Conservation (phyloP, 2,797 vertebrate species). For the Cheirogaleus major region DNA sequence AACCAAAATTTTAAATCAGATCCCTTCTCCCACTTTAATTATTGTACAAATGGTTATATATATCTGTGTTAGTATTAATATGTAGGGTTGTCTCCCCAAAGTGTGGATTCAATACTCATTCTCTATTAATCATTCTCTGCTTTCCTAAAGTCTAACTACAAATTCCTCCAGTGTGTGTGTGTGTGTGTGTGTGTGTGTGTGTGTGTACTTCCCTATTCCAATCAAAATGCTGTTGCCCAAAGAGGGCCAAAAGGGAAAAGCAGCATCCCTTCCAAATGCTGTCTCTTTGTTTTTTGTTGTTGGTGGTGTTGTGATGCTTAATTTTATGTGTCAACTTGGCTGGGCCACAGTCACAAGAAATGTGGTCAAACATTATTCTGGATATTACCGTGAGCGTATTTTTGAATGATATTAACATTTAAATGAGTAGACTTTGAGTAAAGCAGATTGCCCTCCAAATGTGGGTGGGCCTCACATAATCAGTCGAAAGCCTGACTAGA, state of each 20-base stretch:
- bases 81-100: not conserved
- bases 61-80: not conserved
- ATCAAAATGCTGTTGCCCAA: not conserved
- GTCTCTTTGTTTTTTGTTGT: not conserved
- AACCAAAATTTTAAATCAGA: not conserved
- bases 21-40: not conserved
- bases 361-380: conserved; percentile 22
- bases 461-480: not conserved
- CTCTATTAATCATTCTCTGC: not conserved
- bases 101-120: not conserved
- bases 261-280: not conserved
- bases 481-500: not conserved
- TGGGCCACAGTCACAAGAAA: not conserved
- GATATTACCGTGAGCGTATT: not conserved
- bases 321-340: not conserved
- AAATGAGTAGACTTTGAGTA: not conserved
- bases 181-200: not conserved
- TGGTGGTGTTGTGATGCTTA: not conserved
- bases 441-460: not conserved
- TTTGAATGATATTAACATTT: not conserved
- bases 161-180: not conserved
- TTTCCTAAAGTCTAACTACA: not conserved
- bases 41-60: not conserved
- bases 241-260: not conserved
- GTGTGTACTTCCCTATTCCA: not conserved